Evolutionary conservation across 2,888 invertebrate species (phyloP), one percentile per base, ranked within the genome.

Genomic region (Clistopyga incitator): DNA sequence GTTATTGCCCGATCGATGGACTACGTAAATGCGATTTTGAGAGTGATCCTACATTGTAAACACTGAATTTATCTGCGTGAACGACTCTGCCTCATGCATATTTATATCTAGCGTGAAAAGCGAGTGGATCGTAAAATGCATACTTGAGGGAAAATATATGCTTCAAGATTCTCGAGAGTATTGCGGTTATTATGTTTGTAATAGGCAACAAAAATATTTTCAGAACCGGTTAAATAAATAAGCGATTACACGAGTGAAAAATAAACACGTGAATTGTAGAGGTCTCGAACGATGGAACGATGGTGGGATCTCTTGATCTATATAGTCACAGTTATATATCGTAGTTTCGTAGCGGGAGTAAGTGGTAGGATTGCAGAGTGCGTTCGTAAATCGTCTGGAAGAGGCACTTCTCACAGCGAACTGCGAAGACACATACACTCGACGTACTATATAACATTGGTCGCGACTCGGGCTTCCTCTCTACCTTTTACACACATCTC

Each of bases 331-430:
- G 25, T 25, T 56, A 8, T 64, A 20, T 64, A 18, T 64, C 42
- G 6, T 38, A 20, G 64, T 38, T 18, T 64, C 64, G 61, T n/a
- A 38, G 38, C 10, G 2, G 61, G 18, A 38, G 38, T 38, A 38
- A 64, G 64, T 64, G 64, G 47, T 45, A 42, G 45, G 47, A 29
- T 76, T 65, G 47, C 65, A 29, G 20, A 65, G 47, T 52, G 76
- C 52, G 8, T 67, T 52, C 67, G 52, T 76, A 76, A 76, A 76
- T 76, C 76, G 20, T 61, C 15, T 45, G 34, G 18, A 42, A 38
- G 64, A 64, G 42, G 64, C 64, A 64, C 18, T 64, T 64, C 64
- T 64, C 64, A 42, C 38, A 64, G 64, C 64, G 18, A 38, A 64
- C 64, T 64, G 29, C 18, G 64, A 64, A 64, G 38, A 42, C 64